Percentiles rank a stretch among this genome's conserved stretches.
These are phyloP conservation scores for Bombyx mori DNA, from an alignment of 1,140 invertebrate species.

Conservation along the genomic window DNA sequence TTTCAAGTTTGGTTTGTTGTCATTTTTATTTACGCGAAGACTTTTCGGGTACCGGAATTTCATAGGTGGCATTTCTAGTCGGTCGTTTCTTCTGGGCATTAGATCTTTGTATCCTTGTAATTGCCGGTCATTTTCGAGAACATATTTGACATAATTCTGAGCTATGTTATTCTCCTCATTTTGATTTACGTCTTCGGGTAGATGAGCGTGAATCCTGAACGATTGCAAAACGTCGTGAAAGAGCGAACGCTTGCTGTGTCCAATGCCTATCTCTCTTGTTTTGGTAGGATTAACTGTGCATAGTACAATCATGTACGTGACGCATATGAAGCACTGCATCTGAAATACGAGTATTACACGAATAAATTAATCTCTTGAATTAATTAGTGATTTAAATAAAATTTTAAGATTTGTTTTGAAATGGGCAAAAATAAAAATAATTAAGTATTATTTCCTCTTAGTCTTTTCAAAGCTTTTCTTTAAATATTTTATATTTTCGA, in stretches of 20 bases:
- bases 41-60: constrained; percentile 56
- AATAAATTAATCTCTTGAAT: too few species aligned
- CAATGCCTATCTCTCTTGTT: constrained; percentile 20
- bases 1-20: constrained; percentile 24
- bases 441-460: too few species aligned
- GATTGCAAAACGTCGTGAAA: constrained; percentile 60
- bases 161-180: constrained; percentile 49
- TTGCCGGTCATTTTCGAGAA: constrained; percentile 38
- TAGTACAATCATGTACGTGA: constrained; percentile 52
- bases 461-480: too few species aligned
- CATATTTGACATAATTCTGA: constrained; percentile 36
- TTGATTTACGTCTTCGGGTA: constrained; percentile 41
- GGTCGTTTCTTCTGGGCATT: constrained; percentile 50
- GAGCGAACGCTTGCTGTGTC: constrained; percentile 32
- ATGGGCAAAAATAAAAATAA: too few species aligned
- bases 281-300: constrained; percentile 35
- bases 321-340: constrained; percentile 62
- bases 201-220: constrained; percentile 37
- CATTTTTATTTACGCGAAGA: constrained; percentile 14
- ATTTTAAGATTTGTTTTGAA: too few species aligned
- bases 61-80: constrained; percentile 55
- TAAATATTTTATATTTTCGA: too few species aligned
- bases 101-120: constrained; percentile 45
- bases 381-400: too few species aligned
- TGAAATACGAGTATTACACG: constrained; percentile 11